Percentiles rank a stretch among this genome's conserved stretches.
Conservation (phyloP, 2,797 vertebrate genomes). For the Paramormyrops hopkinsi region DNA sequence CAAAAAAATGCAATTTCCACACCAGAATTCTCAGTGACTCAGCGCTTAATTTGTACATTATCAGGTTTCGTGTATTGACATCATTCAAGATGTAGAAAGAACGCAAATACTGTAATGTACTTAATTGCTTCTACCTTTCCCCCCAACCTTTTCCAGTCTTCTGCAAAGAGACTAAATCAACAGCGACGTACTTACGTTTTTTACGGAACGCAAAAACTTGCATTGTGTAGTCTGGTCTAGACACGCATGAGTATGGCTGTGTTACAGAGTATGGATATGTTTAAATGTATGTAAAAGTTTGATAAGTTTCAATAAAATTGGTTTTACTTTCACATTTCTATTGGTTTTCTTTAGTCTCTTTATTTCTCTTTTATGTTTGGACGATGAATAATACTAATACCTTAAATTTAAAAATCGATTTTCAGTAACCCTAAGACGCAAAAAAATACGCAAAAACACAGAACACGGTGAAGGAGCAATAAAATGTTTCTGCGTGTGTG, state of each 20-base stretch:
- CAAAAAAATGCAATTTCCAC: background rate
- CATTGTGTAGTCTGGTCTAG: background rate
- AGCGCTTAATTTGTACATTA: background rate
- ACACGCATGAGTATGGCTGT: background rate
- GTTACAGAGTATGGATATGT: background rate
- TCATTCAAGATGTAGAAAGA: background rate
- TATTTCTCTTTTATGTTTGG: background rate
- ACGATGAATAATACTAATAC: background rate
- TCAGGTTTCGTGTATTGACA: background rate
- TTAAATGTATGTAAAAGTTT: background rate
- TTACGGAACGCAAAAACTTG: background rate
- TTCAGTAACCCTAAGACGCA: background rate
- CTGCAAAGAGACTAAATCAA: background rate
- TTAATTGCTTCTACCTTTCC: background rate
- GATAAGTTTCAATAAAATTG: background rate
- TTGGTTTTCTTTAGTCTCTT: background rate
- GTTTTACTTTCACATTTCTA: background rate
- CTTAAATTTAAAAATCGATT: background rate
- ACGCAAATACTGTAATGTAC: background rate
- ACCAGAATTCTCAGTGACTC: background rate
- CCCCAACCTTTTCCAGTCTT: background rate
- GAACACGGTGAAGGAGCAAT: background rate
- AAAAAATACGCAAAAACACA: background rate
- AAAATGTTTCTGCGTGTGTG: constrained; percentile 2
- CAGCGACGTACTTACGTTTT: background rate